These are phyloP conservation scores for Cyanoliseus patagonus DNA, from an alignment of 2,113 vertebrate species.

Conservation along the genomic window DNA sequence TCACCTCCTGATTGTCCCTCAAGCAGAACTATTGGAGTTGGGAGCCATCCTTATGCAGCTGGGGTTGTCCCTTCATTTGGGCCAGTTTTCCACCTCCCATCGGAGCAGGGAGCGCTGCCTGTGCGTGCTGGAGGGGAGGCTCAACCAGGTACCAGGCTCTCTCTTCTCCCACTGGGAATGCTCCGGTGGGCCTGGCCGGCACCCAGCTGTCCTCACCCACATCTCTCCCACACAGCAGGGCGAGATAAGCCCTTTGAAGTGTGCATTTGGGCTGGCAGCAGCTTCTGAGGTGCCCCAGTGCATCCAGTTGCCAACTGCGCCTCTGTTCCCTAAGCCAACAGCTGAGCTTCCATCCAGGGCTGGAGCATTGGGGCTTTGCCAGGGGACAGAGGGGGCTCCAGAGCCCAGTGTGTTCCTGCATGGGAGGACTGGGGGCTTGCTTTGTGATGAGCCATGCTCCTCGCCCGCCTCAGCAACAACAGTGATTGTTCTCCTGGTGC, in stretches of 20 bases:
- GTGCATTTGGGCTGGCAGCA: neutral
- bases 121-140: neutral
- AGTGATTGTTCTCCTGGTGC: neutral
- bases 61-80: neutral
- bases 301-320: neutral
- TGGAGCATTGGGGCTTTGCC: neutral
- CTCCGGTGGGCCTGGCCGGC: neutral
- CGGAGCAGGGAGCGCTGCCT: neutral
- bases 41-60: neutral
- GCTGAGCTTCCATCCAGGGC: neutral
- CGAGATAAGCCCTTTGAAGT: slow-evolving; percentile 41
- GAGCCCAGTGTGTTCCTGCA: neutral
- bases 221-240: neutral
- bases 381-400: neutral
- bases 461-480: neutral
- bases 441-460: fast-evolving
- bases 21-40: neutral
- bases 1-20: neutral
- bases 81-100: neutral
- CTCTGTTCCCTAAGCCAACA: neutral
- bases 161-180: neutral
- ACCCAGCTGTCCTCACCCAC: slow-evolving; percentile 16
- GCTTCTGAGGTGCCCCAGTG: neutral
- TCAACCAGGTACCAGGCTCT: neutral
- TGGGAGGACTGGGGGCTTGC: neutral